Percentiles rank a stretch among this genome's conserved stretches.
Evolutionary conservation across 2,888 invertebrate genomes (phyloP).

Genomic region (Tetragonisca angustula): DNA sequence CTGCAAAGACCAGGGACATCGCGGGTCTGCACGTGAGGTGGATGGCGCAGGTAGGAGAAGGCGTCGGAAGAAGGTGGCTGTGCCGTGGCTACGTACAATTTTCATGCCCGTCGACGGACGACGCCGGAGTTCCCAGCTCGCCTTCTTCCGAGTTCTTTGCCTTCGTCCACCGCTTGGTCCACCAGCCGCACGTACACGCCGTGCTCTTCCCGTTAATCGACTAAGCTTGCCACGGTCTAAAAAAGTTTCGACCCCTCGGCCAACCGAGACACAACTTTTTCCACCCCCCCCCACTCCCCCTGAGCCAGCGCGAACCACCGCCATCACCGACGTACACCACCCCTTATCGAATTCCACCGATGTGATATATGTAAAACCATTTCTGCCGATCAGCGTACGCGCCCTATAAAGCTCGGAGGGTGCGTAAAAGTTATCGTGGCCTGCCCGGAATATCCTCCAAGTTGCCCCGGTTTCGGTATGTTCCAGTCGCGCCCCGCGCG

Average conservation of each 20-base stretch:
- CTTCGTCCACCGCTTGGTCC: constrained; percentile 10
- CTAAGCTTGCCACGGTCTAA: constrained; percentile 51
- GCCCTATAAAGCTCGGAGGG: constrained; percentile 44
- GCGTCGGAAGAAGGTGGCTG: constrained; percentile 35
- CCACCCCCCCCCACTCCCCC: neutral
- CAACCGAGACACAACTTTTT: constrained; percentile 14
- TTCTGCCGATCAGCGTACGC: constrained; percentile 39
- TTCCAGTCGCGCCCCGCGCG: neutral
- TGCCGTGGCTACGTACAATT: constrained; percentile 41
- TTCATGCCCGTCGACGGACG: constrained; percentile 49
- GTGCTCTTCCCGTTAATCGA: constrained; percentile 67
- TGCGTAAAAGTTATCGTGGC: constrained; percentile 56
- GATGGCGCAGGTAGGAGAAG: constrained; percentile 47
- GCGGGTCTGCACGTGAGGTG: constrained; percentile 60
- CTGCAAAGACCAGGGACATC: constrained; percentile 61
- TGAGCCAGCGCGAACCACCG: no score
- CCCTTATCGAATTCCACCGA: constrained; percentile 59
- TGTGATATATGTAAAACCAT: constrained; percentile 68
- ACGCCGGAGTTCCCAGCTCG: constrained; percentile 21
- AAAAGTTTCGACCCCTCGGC: constrained; percentile 38
- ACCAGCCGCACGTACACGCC: constrained; percentile 24
- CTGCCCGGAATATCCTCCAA: constrained; percentile 33
- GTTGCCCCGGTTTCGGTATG: constrained; percentile 33
- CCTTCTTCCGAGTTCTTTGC: neutral
- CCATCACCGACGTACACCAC: neutral